Conservation (phyloP, 2,113 vertebrate genomes). For the Gasterosteus aculeatus region DNA sequence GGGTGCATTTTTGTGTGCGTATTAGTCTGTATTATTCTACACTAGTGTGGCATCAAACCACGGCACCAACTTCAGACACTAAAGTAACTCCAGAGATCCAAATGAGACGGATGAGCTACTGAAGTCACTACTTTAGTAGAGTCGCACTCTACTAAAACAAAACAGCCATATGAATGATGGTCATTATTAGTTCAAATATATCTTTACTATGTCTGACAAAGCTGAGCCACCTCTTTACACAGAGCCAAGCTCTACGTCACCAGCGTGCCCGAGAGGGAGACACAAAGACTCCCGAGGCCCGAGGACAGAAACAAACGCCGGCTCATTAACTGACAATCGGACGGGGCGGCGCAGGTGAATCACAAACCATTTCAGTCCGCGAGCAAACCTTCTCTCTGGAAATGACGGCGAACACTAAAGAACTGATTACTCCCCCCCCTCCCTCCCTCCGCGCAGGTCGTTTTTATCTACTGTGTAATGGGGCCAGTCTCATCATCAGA, state of each 20-base stretch:
- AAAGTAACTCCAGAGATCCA: conserved; percentile 8
- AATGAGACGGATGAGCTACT: not conserved
- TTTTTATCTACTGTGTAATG: conserved; percentile 31
- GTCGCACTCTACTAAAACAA: too few species aligned
- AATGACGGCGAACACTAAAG: conserved; percentile 23
- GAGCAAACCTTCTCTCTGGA: conserved; percentile 26
- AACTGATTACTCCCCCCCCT: conserved; percentile 25
- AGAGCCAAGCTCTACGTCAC: conserved; percentile 1
- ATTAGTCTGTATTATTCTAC: not conserved
- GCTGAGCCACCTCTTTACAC: conserved; percentile 1
- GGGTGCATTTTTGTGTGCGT: too few species aligned
- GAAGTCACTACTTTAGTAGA: too few species aligned
- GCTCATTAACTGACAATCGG: conserved; percentile 32
- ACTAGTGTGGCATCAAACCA: not conserved
- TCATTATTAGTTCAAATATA: conserved; percentile 17
- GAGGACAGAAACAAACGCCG: conserved; percentile 27
- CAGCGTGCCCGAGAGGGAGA: conserved; percentile 3
- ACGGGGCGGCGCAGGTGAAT: conserved; percentile 39
- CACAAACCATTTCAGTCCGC: conserved; percentile 24
- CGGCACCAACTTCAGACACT: not conserved
- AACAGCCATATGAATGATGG: too few species aligned
- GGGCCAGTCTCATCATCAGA: conserved; percentile 23
- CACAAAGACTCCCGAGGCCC: conserved; percentile 19
- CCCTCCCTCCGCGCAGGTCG: not conserved
- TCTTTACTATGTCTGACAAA: not conserved